Conservation (phyloP, 2,797 vertebrate genomes). For the Lindbergichthys nudifrons region DNA sequence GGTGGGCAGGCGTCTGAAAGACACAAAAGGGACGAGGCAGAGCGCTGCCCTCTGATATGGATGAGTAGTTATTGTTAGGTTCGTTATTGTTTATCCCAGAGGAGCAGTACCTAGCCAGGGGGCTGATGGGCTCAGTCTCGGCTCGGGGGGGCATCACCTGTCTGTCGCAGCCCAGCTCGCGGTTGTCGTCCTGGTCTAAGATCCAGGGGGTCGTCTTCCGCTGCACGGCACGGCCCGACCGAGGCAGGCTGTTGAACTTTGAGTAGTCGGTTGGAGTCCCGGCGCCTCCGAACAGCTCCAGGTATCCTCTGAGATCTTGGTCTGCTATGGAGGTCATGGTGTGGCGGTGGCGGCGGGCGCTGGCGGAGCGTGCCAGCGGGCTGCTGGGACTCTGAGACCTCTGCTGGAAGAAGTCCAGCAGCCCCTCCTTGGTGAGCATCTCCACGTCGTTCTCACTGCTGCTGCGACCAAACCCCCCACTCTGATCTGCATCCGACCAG, state of each 20-base stretch:
- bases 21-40: constrained; percentile 65
- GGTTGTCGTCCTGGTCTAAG: constrained; percentile 80
- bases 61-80: constrained; percentile 69
- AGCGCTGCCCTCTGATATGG: constrained; percentile 77
- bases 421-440: constrained; percentile 89
- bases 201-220: constrained; percentile 84
- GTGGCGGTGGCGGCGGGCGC: constrained; percentile 90
- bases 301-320: constrained; percentile 89
- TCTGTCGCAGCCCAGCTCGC: constrained; percentile 77
- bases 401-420: constrained; percentile 88
- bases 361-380: constrained; percentile 88
- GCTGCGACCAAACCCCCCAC: constrained; percentile 90
- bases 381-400: constrained; percentile 89
- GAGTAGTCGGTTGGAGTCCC: constrained; percentile 76
- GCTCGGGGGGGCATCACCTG: constrained; percentile 71
- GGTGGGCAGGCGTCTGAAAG: constrained; percentile 68
- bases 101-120: constrained; percentile 78
- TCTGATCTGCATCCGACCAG: constrained; percentile 85
- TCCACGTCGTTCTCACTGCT: constrained; percentile 97
- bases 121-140: constrained; percentile 80
- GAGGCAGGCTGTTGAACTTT: constrained; percentile 93
- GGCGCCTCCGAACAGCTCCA: constrained; percentile 82
- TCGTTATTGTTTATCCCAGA: constrained; percentile 68
- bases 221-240: constrained; percentile 80
- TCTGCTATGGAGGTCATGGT: constrained; percentile 87